Evolutionary conservation across 2,113 vertebrate species (phyloP).

Genomic region (Candoia aspera): DNA sequence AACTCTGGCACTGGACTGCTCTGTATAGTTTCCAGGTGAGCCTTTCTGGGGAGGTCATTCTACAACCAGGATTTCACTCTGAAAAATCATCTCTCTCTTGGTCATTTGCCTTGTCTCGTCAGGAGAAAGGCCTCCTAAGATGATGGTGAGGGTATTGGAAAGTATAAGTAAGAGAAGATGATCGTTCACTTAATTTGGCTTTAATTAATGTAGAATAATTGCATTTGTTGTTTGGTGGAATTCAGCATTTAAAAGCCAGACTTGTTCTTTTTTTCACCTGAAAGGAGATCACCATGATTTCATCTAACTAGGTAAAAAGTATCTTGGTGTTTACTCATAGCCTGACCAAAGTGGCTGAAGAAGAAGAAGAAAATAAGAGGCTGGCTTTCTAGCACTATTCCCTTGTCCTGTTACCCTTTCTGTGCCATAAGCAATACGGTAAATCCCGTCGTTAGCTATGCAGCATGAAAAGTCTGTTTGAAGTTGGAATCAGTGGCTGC

Average conservation of each 20-base stretch:
- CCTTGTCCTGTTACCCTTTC: constrained; percentile 61
- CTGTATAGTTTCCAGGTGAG: neutral
- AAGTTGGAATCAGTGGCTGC: constrained; percentile 75
- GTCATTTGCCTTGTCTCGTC: neutral
- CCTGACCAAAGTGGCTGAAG: neutral
- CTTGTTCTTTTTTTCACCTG: neutral
- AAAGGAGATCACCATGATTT: constrained; percentile 32
- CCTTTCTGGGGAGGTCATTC: neutral
- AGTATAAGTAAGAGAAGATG: neutral
- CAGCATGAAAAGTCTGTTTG: constrained; percentile 77
- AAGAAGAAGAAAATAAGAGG: constrained; percentile 33
- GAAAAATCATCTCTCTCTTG: neutral
- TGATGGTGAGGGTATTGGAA: neutral
- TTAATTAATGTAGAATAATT: neutral
- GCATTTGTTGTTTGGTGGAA: neutral
- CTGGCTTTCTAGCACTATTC: constrained; percentile 64
- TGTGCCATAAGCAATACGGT: constrained; percentile 54
- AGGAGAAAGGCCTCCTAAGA: neutral
- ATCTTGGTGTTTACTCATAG: constrained; percentile 56
- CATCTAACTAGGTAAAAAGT: constrained; percentile 32
- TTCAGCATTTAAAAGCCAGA: neutral
- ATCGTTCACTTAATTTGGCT: no score
- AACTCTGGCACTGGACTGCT: neutral
- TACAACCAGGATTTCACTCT: neutral
- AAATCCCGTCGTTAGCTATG: constrained; percentile 70